Percentiles rank a stretch among this genome's conserved stretches.
Conservation (phyloP, 2,797 vertebrate species). For the Macropodus opercularis region DNA sequence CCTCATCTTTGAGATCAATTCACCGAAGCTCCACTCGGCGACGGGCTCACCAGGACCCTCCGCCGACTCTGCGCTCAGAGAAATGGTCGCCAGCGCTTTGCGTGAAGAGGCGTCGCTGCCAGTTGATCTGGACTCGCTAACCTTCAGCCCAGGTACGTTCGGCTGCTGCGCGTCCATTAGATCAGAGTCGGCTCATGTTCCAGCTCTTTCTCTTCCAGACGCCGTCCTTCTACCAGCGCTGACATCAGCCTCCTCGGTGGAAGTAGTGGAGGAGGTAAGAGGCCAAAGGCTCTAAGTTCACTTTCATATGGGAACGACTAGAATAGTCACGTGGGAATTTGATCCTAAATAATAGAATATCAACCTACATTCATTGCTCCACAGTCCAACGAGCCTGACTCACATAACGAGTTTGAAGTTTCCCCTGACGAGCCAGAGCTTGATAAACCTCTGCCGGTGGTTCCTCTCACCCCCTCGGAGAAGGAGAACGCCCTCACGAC, state of each 20-base stretch:
- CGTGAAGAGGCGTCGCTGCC: constrained; percentile 85
- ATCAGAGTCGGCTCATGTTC: no score
- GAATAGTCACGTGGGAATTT: no score
- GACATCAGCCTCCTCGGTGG: constrained; percentile 60
- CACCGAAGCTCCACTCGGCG: constrained; percentile 70
- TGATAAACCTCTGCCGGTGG: constrained; percentile 31
- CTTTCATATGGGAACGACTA: no score
- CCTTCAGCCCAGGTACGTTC: constrained; percentile 78
- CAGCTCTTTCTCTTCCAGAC: constrained; percentile 51
- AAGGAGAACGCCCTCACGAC: constrained; percentile 69
- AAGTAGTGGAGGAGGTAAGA: constrained; percentile 75
- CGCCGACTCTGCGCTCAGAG: constrained; percentile 77
- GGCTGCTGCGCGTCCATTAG: no score
- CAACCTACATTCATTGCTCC: no score
- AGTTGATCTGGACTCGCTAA: constrained; percentile 84
- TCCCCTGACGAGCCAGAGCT: constrained; percentile 39
- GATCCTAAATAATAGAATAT: no score
- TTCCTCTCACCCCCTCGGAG: constrained; percentile 54
- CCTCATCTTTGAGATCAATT: constrained; percentile 82
- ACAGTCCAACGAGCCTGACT: constrained; percentile 70
- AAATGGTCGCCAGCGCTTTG: constrained; percentile 83
- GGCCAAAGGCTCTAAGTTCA: no score
- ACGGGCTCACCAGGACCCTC: constrained; percentile 58
- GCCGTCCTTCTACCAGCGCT: constrained; percentile 52
- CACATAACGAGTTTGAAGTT: constrained; percentile 68